phyloP scores from a whole-genome alignment of 2,797 vertebrate genomes.

The Amazona ochrocephala region DNA sequence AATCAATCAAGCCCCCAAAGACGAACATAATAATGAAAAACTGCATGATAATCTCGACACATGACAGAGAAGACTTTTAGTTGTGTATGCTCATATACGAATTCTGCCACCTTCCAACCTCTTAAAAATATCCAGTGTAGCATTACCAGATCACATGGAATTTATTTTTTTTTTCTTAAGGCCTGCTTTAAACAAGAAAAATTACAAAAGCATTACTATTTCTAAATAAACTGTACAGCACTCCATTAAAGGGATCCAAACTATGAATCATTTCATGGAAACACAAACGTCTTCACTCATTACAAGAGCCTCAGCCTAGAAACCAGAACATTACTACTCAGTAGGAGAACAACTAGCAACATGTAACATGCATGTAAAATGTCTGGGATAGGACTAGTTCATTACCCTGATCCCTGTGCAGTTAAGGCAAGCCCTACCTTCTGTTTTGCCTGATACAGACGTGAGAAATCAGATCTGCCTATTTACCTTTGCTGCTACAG shows the following conservation, averaged over 20 bases:
- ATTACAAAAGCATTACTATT: not conserved
- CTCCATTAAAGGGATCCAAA: not conserved
- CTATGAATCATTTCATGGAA: not conserved
- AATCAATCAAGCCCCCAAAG: not conserved
- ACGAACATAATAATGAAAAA: not conserved
- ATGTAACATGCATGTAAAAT: not conserved
- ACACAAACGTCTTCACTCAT: not conserved
- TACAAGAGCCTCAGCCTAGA: not conserved
- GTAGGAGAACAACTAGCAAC: not conserved
- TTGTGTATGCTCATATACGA: not conserved
- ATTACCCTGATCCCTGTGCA: not conserved
- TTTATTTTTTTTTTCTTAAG: not conserved
- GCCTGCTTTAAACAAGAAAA: not conserved
- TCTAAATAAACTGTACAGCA: not conserved
- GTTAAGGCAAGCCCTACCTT: not conserved
- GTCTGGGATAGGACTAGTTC: not conserved
- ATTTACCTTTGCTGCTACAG: not conserved
- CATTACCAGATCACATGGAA: not conserved
- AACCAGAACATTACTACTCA: not conserved
- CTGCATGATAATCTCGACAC: fast-evolving
- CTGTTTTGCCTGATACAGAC: not conserved
- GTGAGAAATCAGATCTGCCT: not conserved
- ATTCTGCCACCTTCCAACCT: not conserved
- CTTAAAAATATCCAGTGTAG: not conserved
- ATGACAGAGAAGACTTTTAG: not conserved